Evolutionary conservation across 2,113 vertebrate genomes (phyloP).

Genomic region (Ornithorhynchus anatinus): DNA sequence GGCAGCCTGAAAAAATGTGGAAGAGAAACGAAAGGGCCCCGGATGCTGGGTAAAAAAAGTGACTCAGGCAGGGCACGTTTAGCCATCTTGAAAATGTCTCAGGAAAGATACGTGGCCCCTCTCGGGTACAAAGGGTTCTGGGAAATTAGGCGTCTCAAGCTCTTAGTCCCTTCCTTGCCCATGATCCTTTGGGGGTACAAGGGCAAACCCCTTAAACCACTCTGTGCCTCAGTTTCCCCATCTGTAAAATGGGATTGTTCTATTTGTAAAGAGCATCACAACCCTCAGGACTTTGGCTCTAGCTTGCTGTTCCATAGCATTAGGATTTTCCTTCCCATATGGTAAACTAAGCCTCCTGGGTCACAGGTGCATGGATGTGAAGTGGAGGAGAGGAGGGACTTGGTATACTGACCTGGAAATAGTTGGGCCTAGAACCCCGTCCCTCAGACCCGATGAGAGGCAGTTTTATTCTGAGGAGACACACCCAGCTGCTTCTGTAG

Average conservation of each 20-base stretch:
- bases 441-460: constrained; percentile 22
- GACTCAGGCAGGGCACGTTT: too few relatives aligned
- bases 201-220: constrained; percentile 17
- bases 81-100: background rate
- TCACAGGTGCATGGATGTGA: background rate
- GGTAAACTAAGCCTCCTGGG: constrained; percentile 40
- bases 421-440: constrained; percentile 28
- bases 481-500: constrained; percentile 19
- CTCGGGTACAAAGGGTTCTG: too few relatives aligned
- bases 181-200: background rate
- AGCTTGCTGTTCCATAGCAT: background rate
- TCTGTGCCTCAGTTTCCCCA: constrained; percentile 21
- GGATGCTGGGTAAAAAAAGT: too few relatives aligned
- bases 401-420: constrained; percentile 34
- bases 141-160: background rate
- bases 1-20: background rate
- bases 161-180: background rate
- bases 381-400: background rate
- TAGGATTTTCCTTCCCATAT: background rate
- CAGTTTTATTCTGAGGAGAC: constrained; percentile 28
- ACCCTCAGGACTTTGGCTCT: constrained; percentile 41
- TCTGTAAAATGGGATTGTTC: background rate
- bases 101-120: background rate
- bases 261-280: constrained; percentile 24
- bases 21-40: background rate